Base-by-base conservation (phyloP, 2,888 invertebrate species). In the Ophion costatus region DNA sequence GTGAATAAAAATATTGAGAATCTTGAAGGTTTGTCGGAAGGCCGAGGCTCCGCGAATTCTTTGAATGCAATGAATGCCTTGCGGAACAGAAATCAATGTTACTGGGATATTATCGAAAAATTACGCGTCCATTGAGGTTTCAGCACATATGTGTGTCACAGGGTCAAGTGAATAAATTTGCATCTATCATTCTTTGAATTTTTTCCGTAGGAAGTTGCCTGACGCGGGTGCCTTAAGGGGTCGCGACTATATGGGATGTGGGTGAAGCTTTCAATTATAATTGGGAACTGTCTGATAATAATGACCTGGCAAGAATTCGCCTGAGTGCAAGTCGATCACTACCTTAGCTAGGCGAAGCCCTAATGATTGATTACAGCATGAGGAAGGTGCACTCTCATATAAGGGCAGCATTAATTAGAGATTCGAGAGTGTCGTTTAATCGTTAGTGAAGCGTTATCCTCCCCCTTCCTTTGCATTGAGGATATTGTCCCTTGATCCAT, bases 361-460 rank as follows among this genome's bases (percentile, higher is more conserved):
- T 33, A 71, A 59, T 73, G 73, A 73, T 73, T 73, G 73, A 61
- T 73, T 61, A 24, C 5, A 33, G 61, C 42, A 42, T 9, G 59
- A 42, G 17, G 59, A 42, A 17, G 29, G 42, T n/a, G 38, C 17
- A 61, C 22, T 59, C 38, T 42, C 57, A 14, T 33, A 7, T 22
- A 14, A 42, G 61, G 59, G 22, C 42, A 61, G 22, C 42, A 57
- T 38, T 73, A 73, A 73, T 61, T 73, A 59, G 61, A 38, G 38
- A 73, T 61, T 38, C 22, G 73, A 42, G 42, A 42, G 22, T 42
- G 42, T 33, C 59, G 14, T 38, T 38, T 22, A 17, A 22, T 33
- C 73, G 38, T 20, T 59, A 42, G 73, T 17, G 2, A 22, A 73
- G 61, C 59, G 24, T 73, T 14, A 61, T 51, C 51, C 51, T 17